These are phyloP conservation scores for Ctenopoma multispine DNA, from an alignment of 2,797 vertebrate genomes.

Conservation along the genomic window DNA sequence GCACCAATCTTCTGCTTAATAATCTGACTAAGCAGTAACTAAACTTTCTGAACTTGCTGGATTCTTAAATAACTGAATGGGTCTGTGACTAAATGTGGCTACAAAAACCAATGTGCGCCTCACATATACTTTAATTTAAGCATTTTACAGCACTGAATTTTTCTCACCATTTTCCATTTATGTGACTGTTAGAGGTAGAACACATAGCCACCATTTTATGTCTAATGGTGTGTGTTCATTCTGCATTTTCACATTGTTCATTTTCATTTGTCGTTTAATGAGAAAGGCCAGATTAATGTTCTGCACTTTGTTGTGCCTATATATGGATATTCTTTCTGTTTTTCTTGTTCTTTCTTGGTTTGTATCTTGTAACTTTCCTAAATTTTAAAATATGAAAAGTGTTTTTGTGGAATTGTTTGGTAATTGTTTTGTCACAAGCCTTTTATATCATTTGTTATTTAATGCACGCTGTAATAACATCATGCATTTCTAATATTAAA, in stretches of 20 bases:
- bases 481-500: not conserved
- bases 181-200: conserved; percentile 44
- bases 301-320: not conserved
- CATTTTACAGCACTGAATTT: not conserved
- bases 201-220: not conserved
- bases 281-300: conserved; percentile 4
- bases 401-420: not conserved
- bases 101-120: conserved; percentile 5
- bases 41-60: conserved; percentile 16
- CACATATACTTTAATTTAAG: conserved; percentile 5
- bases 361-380: not conserved
- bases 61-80: not conserved
- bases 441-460: not conserved
- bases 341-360: not conserved
- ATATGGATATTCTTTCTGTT: not conserved
- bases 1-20: not conserved
- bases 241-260: not conserved
- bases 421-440: conserved; percentile 21
- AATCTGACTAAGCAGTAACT: not conserved
- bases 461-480: not conserved
- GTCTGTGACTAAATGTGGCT: conserved; percentile 10
- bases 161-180: not conserved
- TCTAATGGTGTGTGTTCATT: conserved; percentile 2
- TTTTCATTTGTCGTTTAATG: not conserved
- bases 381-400: conserved; percentile 4